Evolutionary conservation across 2,797 vertebrate genomes (phyloP).

Genomic region (Oreonectes daqikongensis): DNA sequence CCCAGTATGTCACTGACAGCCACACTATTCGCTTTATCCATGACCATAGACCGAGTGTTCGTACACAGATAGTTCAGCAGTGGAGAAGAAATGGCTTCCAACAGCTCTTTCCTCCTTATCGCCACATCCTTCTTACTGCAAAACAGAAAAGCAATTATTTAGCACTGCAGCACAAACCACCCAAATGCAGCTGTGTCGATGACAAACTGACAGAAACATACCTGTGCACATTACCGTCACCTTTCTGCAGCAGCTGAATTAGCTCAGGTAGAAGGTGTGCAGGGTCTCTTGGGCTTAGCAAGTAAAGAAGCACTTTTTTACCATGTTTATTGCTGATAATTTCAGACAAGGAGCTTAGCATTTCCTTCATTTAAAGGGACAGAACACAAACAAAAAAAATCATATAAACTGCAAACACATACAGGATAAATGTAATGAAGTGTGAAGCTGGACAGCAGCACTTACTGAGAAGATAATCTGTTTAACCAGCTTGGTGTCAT

Average conservation of each 20-base stretch:
- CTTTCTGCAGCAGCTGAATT: constrained; percentile 87
- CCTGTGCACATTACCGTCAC: constrained; percentile 90
- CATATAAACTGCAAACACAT: background rate
- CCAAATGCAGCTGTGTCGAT: background rate
- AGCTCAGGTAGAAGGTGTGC: constrained; percentile 90
- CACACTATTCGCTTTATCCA: constrained; percentile 83
- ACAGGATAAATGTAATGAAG: background rate
- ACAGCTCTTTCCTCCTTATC: constrained; percentile 82
- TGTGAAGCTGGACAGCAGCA: constrained; percentile 43
- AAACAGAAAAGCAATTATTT: background rate
- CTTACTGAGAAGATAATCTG: constrained; percentile 91
- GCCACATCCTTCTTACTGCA: constrained; percentile 89
- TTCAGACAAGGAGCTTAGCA: constrained; percentile 79
- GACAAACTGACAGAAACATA: constrained; percentile 53
- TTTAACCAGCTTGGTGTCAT: constrained; percentile 95
- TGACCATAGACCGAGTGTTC: constrained; percentile 78
- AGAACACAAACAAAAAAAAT: background rate
- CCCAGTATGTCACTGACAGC: constrained; percentile 84
- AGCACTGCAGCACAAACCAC: background rate
- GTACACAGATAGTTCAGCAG: constrained; percentile 82
- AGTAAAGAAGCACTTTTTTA: constrained; percentile 89
- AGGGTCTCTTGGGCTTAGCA: constrained; percentile 88
- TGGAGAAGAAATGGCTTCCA: constrained; percentile 84
- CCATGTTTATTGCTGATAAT: constrained; percentile 90
- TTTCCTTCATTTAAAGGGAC: constrained; percentile 76